Base-by-base conservation (phyloP, 2,113 vertebrate species). In the Edolisoma coerulescens region DNA sequence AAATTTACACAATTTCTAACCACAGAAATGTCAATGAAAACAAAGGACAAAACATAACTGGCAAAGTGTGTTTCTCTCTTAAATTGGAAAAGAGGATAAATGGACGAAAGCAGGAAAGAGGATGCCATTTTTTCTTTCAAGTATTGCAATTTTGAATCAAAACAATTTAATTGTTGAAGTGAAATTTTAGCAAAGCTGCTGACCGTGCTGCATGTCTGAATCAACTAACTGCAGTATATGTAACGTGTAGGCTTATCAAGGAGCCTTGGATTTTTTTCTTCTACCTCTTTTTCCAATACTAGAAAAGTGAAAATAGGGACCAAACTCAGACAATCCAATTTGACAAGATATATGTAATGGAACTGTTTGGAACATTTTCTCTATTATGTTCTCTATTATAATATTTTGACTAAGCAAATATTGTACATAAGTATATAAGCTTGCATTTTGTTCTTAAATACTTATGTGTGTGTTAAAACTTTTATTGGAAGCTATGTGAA, bases 401-500 rank as follows among this genome's bases (percentile, higher is more conserved):
- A 13, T 49, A 70, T 35, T 63, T 78, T 71, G 47, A 74, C 6
- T 30, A 63, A 37, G 21, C 1, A 67, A n/a, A 69, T 9, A 21
- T 19, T 0, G 0, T 28, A 52, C 5, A 39, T 35, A 52, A 32
- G 7, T 49, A 16, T 28, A 60, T 39, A 39, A 27, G 1, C 4
- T n/a, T 65, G 2, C 1, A 26, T 37, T 44, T 83, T 56, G 18
- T 13, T 70, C 18, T 59, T 52, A 53, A 47, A 39, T 24, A 54
- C 79, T 65, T 45, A 33, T 24, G 6, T 64, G 4, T 12, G 13
- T 75, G 47, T 82, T 56, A 56, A 81, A 67, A 33, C 3, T 47
- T 64, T 50, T 6, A 13, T 69, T 57, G 13, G 16, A 64, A 77
- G 7, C 3, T 47, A 27, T 42, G 6, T 14, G 9, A 37, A 15